phyloP scores from a whole-genome alignment of 2,797 vertebrate genomes.

The Labeo calbasu region DNA sequence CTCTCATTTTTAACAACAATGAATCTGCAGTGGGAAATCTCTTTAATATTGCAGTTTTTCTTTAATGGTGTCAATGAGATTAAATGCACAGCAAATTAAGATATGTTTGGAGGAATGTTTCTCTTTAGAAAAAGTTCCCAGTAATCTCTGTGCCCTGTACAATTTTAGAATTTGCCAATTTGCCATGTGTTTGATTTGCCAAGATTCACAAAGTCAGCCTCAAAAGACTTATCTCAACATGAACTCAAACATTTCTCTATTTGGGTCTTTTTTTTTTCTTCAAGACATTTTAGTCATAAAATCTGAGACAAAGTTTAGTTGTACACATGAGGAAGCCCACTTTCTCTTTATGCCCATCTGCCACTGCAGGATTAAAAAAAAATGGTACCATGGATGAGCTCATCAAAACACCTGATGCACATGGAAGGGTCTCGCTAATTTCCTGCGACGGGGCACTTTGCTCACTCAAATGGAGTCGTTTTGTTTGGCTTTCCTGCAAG shows the following conservation, averaged over 20 bases:
- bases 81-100: not conserved
- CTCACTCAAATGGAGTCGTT: conserved; percentile 54
- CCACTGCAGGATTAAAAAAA: conserved; percentile 51
- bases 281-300: no score
- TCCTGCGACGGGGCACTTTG: conserved; percentile 56
- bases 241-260: not conserved
- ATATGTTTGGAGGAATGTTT: not conserved
- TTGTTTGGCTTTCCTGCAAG: conserved; percentile 59
- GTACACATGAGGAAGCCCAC: not conserved
- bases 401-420: conserved; percentile 25
- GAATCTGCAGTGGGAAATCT: not conserved
- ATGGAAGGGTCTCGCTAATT: conserved; percentile 52
- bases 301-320: not conserved
- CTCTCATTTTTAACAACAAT: not conserved
- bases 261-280: no score
- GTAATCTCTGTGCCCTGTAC: not conserved
- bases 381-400: conserved; percentile 32
- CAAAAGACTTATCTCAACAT: not conserved
- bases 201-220: not conserved
- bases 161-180: not conserved
- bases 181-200: not conserved
- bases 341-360: conserved; percentile 51
- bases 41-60: not conserved
- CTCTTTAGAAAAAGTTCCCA: not conserved
- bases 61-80: not conserved